These are phyloP conservation scores for Stigmatopora nigra DNA, from an alignment of 2,113 vertebrate species.

Conservation along the genomic window DNA sequence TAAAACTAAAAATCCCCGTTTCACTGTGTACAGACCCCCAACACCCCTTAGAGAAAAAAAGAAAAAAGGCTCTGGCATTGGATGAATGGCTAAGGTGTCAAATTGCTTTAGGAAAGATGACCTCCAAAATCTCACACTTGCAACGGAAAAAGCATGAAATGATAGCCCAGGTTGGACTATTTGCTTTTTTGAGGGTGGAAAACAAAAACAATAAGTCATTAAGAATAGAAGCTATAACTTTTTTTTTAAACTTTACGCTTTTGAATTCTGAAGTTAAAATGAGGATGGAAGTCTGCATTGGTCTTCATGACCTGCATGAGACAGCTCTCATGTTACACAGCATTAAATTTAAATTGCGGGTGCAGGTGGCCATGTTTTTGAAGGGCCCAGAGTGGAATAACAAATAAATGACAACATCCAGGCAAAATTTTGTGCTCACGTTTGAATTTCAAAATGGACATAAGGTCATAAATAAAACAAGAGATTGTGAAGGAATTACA, in stretches of 20 bases:
- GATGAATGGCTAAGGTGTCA: conserved; percentile 57
- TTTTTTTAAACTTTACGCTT: too few species aligned
- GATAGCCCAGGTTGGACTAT: background rate
- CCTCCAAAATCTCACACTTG: conserved; percentile 25
- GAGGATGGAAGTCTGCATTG: conserved; percentile 33
- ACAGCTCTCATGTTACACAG: conserved; percentile 56
- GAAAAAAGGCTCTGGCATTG: conserved; percentile 42
- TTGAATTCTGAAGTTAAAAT: background rate
- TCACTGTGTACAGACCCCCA: conserved; percentile 13
- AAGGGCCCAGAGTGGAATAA: conserved; percentile 28
- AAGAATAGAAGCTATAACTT: background rate
- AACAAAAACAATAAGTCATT: background rate
- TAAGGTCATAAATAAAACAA: too few species aligned
- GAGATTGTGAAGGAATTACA: too few species aligned
- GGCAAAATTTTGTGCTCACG: background rate
- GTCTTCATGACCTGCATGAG: conserved; percentile 45
- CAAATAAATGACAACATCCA: conserved; percentile 53
- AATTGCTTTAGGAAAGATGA: conserved; percentile 53
- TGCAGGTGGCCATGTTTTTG: conserved; percentile 59
- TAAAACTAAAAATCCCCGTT: conserved; percentile 11
- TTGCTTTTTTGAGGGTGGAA: background rate
- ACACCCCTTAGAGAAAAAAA: conserved; percentile 28
- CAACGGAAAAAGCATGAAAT: conserved; percentile 29
- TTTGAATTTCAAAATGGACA: background rate
- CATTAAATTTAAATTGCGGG: conserved; percentile 67